Evolutionary conservation across 2,113 vertebrate species (phyloP).

Genomic region (Ceyx melanurus): DNA sequence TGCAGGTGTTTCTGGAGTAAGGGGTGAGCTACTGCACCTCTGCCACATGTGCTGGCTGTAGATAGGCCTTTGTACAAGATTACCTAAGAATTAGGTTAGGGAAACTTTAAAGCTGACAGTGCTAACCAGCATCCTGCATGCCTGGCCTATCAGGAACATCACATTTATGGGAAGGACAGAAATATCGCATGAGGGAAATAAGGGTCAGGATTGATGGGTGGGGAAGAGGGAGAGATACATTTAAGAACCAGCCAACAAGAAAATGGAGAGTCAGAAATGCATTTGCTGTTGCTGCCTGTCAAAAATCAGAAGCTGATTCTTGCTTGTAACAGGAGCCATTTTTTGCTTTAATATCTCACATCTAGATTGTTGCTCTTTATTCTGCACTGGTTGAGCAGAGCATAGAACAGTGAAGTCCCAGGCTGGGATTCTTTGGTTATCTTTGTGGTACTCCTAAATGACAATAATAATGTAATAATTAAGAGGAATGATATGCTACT

Average conservation of each 20-base stretch:
- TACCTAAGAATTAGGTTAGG: slow-evolving; percentile 17
- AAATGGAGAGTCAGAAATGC: background rate
- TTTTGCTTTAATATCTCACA: background rate
- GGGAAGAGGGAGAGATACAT: background rate
- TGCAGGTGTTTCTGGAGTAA: background rate
- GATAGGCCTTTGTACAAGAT: background rate
- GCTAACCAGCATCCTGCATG: slow-evolving; percentile 10
- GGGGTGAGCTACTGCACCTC: slow-evolving; percentile 4
- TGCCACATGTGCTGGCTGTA: background rate
- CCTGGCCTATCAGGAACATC: background rate
- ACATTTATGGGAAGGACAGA: slow-evolving; percentile 12
- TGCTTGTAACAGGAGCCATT: background rate
- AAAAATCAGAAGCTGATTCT: slow-evolving; percentile 1
- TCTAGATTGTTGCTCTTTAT: background rate
- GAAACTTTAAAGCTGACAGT: background rate
- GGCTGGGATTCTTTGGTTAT: background rate
- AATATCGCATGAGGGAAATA: background rate
- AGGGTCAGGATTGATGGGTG: slow-evolving; percentile 1
- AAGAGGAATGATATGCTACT: background rate
- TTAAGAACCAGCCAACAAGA: background rate
- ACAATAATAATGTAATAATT: background rate
- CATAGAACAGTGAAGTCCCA: rapidly evolving
- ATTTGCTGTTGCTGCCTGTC: slow-evolving; percentile 33
- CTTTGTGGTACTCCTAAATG: background rate
- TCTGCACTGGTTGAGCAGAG: background rate